Evolutionary conservation across 2,113 vertebrate species (phyloP).

Genomic region (Bolborhynchus lineola): DNA sequence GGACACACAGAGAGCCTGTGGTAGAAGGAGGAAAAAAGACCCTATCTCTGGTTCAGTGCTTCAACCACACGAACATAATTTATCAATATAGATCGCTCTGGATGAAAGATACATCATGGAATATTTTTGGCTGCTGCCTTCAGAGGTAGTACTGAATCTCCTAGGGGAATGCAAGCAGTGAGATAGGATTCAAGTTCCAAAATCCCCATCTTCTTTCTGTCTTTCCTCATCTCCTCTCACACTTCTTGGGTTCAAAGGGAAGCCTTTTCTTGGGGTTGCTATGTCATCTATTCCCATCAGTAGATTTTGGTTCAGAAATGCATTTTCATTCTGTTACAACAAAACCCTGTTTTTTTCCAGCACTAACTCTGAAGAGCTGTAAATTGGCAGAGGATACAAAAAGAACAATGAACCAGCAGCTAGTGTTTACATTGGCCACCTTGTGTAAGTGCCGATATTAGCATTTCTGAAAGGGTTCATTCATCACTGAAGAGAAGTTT

Average conservation of each 20-base stretch:
- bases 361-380: neutral
- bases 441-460: conserved; percentile 16
- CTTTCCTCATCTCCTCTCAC: neutral
- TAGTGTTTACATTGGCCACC: conserved; percentile 13
- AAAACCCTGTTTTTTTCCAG: neutral
- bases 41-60: conserved; percentile 1
- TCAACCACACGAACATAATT: neutral
- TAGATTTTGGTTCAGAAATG: conserved; percentile 15
- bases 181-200: conserved; percentile 8
- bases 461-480: conserved; percentile 55
- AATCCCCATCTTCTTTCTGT: neutral
- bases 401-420: conserved; percentile 15
- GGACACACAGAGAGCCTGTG: neutral
- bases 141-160: conserved; percentile 7
- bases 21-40: neutral
- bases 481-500: conserved; percentile 20
- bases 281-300: neutral
- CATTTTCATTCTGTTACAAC: neutral
- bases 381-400: conserved; percentile 36
- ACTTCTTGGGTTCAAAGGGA: neutral
- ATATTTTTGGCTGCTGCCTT: conserved; percentile 16
- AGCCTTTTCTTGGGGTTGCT: neutral
- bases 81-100: conserved; percentile 10
- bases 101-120: conserved; percentile 46
- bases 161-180: neutral